Base-by-base conservation (phyloP, 2,797 vertebrate genomes). In the Onychomys torridus region DNA sequence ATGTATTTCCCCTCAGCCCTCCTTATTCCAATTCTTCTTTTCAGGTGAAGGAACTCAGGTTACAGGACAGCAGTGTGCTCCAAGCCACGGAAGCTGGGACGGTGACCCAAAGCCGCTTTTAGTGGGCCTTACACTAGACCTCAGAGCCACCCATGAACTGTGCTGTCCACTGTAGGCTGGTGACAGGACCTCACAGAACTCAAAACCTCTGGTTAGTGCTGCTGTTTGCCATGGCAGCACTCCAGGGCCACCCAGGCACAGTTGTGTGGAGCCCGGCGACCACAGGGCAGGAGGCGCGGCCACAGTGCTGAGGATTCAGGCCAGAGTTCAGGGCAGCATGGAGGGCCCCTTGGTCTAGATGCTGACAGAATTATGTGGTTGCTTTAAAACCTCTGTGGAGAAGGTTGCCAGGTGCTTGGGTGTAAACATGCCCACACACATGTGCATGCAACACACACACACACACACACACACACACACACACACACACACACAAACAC, bases 231-330 rank as follows among this genome's bases (percentile, higher is more conserved):
- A 3, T 90, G 97, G 97, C 95, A 2, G 16, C 0, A 23, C 11
- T 89, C 96, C 97, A 95, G 96, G 97, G 94, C 97, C 97, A 97
- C 96, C 96, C 95, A 93, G 12, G 46, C 17, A 10, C 71, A 0
- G 7, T 11, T 43, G 82, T 37, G 67, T 6, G 79, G 11, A 16
- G 61, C 37, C 13, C 29, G 2, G 1, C 3, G 57, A 71, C 86
- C 78, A 27, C 77, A 49, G 93, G 46, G 6, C 14, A 2, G 49
- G 77, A 61, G 93, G 21, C 32, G 32, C 46, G n/a, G 93, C 93
- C 81, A 21, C 40, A 23, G 82, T 1, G 89, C 34, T 90, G 89
- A 86, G 94, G 69, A 55, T 91, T 61, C 2, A 49, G 84, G 77
- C 90, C 93, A 32, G 76, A 4, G 57, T 93, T 91, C 65, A 73